Evolutionary conservation across 1,140 invertebrate species (phyloP), one percentile per base, ranked within the genome.

Genomic region (Zophobas atratus): DNA sequence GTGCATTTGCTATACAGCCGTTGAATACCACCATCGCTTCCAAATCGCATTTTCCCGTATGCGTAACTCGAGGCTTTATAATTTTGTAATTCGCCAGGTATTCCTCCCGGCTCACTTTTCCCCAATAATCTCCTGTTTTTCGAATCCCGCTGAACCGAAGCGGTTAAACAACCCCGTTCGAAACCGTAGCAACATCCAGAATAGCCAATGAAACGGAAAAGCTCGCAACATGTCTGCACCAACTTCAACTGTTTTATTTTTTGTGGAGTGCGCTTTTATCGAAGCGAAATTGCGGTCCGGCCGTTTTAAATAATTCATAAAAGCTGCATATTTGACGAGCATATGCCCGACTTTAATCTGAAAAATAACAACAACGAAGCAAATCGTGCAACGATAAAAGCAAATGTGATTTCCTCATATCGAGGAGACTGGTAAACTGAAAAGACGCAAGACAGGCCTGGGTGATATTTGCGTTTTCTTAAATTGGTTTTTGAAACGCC

Each of bases 401-500:
- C 35, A 77, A 78, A 70, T 57, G 35, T 70, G 70, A 36, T 39
- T 78, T 70, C 35, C 38, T 38, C 32, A 55, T 2, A 73, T 48
- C 46, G 71, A 32, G 43, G 74, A 39, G 1, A 5, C 36, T n/a
- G 55, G 73, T 75, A 75, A 75, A 75, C 74, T 41, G 53, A 67
- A 67, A 63, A 76, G 57, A 75, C 55, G 55, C n/a, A 70, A 70
- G 39, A 48, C 67, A 39, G 41, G 67, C 67, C 70, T 77, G 41
- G 60, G 57, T 39, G 74, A 67, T 78, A 70, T 74, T 78, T 67
- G 71, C 71, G 57, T 77, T 77, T 77, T 49, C 41, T 70, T 38
- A 77, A 80, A 80, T 80, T 80, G 78, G 78, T 77, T 80, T 79
- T 75, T 70, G 75, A 77, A 72, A 79, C 63, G 75, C 76, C 55